Evolutionary conservation across 1,140 invertebrate species (phyloP).

Genomic region (Cyphomyrmex costatus): DNA sequence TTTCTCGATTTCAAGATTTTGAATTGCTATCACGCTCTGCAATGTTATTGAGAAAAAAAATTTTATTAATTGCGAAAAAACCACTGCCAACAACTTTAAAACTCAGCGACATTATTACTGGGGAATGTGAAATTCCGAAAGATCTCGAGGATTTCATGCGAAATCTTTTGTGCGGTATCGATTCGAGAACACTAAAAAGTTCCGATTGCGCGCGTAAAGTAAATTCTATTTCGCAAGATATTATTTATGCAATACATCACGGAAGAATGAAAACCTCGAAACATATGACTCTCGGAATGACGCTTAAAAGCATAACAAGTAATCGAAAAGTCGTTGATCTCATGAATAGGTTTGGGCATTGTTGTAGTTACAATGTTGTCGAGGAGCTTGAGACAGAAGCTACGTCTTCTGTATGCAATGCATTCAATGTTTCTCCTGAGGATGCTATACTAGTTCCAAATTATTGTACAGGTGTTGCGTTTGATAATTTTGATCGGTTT

Average conservation of each 20-base stretch:
- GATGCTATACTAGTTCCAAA: background rate
- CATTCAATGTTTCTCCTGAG: background rate
- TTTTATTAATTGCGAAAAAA: no score
- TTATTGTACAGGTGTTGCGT: constrained; percentile 21
- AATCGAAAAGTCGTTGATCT: background rate
- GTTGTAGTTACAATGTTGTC: background rate
- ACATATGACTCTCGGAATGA: constrained; percentile 6
- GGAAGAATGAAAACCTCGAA: constrained; percentile 6
- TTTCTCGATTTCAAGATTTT: no score
- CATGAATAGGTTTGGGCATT: background rate
- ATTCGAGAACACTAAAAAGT: background rate
- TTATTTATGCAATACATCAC: background rate
- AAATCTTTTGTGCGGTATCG: no score
- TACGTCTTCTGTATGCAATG: background rate
- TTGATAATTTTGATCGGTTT: constrained; percentile 43
- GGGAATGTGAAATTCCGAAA: no score
- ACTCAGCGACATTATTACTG: no score
- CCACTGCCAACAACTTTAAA: no score
- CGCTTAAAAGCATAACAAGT: constrained; percentile 6
- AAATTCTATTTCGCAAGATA: background rate
- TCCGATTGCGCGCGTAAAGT: background rate
- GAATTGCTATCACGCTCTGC: no score
- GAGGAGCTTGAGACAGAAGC: constrained; percentile 8
- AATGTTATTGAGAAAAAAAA: no score
- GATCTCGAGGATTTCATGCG: no score